Conservation (phyloP, 1,140 invertebrate species). For the Camponotus floridanus region DNA sequence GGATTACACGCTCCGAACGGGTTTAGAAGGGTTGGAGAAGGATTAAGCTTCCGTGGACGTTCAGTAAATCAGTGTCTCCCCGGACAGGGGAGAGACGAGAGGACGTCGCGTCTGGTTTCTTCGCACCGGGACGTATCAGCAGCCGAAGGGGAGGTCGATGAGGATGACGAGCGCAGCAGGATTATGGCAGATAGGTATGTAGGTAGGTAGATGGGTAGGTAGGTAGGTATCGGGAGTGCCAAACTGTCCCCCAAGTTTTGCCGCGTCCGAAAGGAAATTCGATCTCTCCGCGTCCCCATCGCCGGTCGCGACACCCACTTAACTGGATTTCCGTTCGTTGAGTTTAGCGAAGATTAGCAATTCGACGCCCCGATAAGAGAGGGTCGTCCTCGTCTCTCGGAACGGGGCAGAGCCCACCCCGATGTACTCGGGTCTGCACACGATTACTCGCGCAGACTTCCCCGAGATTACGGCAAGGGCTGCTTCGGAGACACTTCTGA, state of each 20-base stretch:
- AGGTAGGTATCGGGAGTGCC: constrained; percentile 57
- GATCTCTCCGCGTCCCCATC: constrained; percentile 61
- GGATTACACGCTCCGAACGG: constrained; percentile 16
- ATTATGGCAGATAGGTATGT: constrained; percentile 8
- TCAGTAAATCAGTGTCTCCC: not conserved
- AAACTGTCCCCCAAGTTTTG: constrained; percentile 70
- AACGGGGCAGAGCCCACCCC: constrained; percentile 22
- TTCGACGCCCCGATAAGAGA: constrained; percentile 68
- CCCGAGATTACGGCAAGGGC: constrained; percentile 46
- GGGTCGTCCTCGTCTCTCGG: constrained; percentile 50
- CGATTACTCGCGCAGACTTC: constrained; percentile 57
- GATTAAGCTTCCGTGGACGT: constrained; percentile 27
- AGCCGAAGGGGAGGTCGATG: not conserved
- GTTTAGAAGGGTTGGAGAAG: constrained; percentile 11
- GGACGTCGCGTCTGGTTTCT: not conserved
- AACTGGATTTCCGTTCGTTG: constrained; percentile 74
- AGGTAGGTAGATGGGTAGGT: not conserved
- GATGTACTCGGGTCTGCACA: constrained; percentile 1
- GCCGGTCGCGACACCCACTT: constrained; percentile 75
- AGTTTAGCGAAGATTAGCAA: constrained; percentile 77
- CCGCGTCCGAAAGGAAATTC: constrained; percentile 70
- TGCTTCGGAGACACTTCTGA: constrained; percentile 1
- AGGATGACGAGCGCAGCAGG: constrained; percentile 19
- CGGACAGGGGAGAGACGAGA: not conserved
- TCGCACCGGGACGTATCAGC: constrained; percentile 12